These are phyloP conservation scores for Tragelaphus imberbis DNA, from an alignment of 2,113 vertebrate genomes.

Conservation along the genomic window DNA sequence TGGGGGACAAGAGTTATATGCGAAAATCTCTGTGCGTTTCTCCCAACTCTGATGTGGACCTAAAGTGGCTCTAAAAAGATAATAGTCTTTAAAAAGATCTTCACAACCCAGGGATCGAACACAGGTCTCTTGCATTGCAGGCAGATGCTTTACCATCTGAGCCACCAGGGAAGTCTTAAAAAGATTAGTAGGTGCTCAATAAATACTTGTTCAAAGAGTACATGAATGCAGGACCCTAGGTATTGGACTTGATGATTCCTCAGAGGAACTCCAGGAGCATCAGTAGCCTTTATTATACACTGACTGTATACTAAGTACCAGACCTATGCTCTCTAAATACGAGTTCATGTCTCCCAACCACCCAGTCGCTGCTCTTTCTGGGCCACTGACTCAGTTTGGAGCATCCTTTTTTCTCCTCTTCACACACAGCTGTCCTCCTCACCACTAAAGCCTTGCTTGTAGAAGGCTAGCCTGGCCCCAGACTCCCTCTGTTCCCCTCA, in stretches of 20 bases:
- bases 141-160: background rate
- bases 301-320: background rate
- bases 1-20: background rate
- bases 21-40: background rate
- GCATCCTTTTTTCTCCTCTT: background rate
- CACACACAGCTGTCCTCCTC: background rate
- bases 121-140: background rate
- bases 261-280: background rate
- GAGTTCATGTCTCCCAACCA: background rate
- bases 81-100: background rate
- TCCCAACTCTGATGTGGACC: background rate
- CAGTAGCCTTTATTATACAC: background rate
- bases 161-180: background rate
- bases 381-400: background rate
- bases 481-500: background rate
- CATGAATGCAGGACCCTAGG: background rate
- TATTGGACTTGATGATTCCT: background rate
- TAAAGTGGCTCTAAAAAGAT: background rate
- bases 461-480: background rate
- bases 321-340: background rate
- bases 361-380: background rate
- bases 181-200: background rate
- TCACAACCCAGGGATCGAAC: background rate
- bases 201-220: background rate
- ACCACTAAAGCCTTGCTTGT: background rate